A percentile compares a stretch with the other conserved stretches of the same genome.
phyloP scores from a whole-genome alignment of 2,113 vertebrate species.

The Rhodinocichla rosea region DNA sequence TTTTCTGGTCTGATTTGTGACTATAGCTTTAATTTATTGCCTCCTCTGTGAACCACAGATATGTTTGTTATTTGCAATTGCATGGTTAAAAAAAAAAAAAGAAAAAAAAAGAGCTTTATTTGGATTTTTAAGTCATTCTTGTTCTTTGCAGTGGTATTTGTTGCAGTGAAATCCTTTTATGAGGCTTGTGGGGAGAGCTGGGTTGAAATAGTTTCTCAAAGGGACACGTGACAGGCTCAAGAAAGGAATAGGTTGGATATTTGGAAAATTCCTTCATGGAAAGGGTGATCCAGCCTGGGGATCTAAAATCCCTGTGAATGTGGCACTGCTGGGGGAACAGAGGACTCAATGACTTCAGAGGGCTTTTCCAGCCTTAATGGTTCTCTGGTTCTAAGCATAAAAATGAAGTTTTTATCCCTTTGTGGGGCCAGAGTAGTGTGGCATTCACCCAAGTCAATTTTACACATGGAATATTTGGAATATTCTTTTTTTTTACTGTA shows the following conservation, averaged over 20 bases:
- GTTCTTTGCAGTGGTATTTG: background rate
- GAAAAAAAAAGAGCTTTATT: background rate
- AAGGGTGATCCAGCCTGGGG: background rate
- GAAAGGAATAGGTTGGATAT: background rate
- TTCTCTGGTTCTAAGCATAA: background rate
- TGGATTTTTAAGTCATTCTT: constrained; percentile 27
- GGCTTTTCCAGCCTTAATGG: background rate
- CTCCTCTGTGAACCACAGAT: constrained; percentile 43
- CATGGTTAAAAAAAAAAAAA: background rate
- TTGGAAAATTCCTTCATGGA: background rate
- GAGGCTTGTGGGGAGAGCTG: background rate
- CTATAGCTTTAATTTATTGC: constrained; percentile 30
- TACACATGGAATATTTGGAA: background rate
- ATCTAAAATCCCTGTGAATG: background rate
- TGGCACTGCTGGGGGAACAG: background rate
- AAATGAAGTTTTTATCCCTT: background rate
- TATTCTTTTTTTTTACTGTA: background rate
- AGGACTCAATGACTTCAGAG: background rate
- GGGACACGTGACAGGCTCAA: background rate
- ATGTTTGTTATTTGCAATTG: constrained; percentile 48
- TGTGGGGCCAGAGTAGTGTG: rapidly evolving
- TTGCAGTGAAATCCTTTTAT: background rate
- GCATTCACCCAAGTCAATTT: rapidly evolving
- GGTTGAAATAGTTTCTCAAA: background rate
- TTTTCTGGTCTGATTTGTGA: constrained; percentile 34